These are phyloP conservation scores for Tenthredo distinguenda DNA, from an alignment of 2,888 invertebrate species.

Conservation along the genomic window DNA sequence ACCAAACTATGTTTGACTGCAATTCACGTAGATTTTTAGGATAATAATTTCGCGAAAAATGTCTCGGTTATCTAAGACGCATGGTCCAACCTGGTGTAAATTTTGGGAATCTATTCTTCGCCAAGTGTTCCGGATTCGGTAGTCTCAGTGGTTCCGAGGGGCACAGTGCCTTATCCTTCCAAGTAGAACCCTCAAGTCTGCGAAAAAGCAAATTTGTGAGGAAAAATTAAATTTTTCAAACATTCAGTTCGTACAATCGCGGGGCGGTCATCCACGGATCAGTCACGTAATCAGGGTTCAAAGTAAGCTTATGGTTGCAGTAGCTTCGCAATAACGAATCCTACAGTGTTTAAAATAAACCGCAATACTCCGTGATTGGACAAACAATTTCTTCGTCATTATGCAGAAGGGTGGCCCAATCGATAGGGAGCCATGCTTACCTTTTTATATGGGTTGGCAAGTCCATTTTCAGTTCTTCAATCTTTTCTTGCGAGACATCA, in stretches of 20 bases:
- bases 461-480: conserved; percentile 64
- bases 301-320: background rate
- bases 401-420: background rate
- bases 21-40: conserved; percentile 64
- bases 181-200: conserved; percentile 72
- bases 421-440: background rate
- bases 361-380: background rate
- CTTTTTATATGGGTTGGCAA: background rate
- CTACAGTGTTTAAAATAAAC: background rate
- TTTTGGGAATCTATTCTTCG: conserved; percentile 76
- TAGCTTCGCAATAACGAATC: background rate
- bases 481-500: conserved; percentile 66
- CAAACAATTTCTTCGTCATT: background rate
- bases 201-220: background rate
- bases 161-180: conserved; percentile 77
- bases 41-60: too few species aligned
- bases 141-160: conserved; percentile 55
- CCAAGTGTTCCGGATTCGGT: conserved; percentile 47
- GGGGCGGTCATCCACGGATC: too few species aligned
- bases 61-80: background rate
- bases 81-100: conserved; percentile 73
- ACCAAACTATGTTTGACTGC: conserved; percentile 3
- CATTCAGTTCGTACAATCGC: background rate
- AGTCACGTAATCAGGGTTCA: background rate
- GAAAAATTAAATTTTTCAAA: background rate